Base-by-base conservation (phyloP, 2,888 invertebrate genomes). In the Cosmopolites sordidus region DNA sequence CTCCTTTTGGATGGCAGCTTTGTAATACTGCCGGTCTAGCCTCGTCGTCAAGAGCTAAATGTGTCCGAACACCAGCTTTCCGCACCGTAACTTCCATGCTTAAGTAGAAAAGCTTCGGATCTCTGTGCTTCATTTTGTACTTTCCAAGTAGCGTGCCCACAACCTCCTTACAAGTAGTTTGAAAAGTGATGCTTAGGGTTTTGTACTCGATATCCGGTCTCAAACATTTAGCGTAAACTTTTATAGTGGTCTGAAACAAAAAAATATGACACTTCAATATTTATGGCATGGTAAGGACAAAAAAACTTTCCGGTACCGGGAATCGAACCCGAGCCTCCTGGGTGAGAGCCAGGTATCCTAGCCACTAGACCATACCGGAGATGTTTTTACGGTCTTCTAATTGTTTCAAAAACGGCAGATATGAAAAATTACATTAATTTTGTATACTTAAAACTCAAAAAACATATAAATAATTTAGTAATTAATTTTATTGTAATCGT, bases 131-230 rank as follows among this genome's bases (percentile, higher is more conserved):
- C 90, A 93, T 92, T 67, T 90, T 84, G 75, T 80, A 73, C 59
- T 95, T 93, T 74, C 88, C 83, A 58, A 96, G 78, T 16, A 96
- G 78, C 45, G 89, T 87, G 56, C 82, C 78, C 9, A 95, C 89
- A 59, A 96, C 88, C 73, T 93, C 90, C 65, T 87, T 83, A 66
- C 92, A 91, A 1, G 91, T 87, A 11, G 92, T 93, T 66, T 89
- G 86, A 79, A 88, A 90, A 45, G 89, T 89, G 63, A 95, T 90
- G 61, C 90, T 86, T 54, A 96, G 77, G 0, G 95, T 96, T 76
- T 95, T 95, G 82, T 96, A 95, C 74, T 95, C 94, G 72, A 95
- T 93, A 76, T 95, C 95, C 17, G 92, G 87, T 51, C 92, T 84
- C 52, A 95, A 79, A 67, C 92, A 89, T 65, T 86, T 86, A 16